Evolutionary conservation across 2,113 vertebrate species (phyloP).

Genomic region (Sinocyclocheilus rhinocerous): DNA sequence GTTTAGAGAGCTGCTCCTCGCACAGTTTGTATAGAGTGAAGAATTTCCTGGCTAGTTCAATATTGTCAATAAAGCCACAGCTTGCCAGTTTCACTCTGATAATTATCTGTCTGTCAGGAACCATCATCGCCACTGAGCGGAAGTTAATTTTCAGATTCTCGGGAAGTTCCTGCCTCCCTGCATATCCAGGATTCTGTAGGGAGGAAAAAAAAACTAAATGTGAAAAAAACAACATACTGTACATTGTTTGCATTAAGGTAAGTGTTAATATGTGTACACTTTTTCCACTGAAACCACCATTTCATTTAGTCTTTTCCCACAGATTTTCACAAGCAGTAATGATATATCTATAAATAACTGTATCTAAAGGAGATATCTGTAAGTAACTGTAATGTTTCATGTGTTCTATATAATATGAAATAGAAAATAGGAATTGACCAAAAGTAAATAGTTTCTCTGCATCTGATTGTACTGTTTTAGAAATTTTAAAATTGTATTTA

Average conservation of each 20-base stretch:
- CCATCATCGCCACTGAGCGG: conserved; percentile 97
- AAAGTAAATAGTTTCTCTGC: not conserved
- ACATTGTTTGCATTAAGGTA: not conserved
- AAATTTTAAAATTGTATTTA: not conserved
- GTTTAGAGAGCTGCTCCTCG: conserved; percentile 96
- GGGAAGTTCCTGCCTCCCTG: conserved; percentile 93
- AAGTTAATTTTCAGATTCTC: conserved; percentile 98
- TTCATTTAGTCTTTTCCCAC: not conserved
- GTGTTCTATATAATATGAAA: not conserved
- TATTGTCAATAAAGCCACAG: conserved; percentile 91
- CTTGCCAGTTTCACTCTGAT: conserved; percentile 96
- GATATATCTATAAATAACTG: no score
- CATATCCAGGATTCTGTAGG: conserved; percentile 93
- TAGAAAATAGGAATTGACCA: not conserved
- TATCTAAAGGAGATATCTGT: not conserved
- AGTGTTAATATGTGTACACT: not conserved
- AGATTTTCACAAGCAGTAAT: not conserved
- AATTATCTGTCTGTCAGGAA: conserved; percentile 96
- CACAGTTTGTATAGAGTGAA: conserved; percentile 94
- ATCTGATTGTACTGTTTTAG: not conserved
- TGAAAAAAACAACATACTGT: not conserved
- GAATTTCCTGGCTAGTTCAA: conserved; percentile 91
- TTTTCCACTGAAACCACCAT: not conserved
- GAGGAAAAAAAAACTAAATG: not conserved
- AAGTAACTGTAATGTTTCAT: not conserved